A percentile compares a stretch with the other conserved stretches of the same genome.
Evolutionary conservation across 1,140 invertebrate species (phyloP).

Genomic region (Solenopsis fugax): DNA sequence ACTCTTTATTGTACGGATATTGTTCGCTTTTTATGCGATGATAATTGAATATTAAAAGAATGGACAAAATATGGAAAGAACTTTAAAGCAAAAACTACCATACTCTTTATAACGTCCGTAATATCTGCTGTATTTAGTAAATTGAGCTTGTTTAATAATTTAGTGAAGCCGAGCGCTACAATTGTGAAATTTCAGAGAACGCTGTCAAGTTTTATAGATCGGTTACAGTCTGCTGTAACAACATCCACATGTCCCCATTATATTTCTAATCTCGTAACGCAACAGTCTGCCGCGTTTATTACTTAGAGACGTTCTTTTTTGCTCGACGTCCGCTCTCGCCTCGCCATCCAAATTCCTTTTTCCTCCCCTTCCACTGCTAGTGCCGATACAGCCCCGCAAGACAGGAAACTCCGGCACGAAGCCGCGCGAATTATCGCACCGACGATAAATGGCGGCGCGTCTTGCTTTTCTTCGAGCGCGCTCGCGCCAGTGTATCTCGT

Average conservation of each 20-base stretch:
- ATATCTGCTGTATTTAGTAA: not conserved
- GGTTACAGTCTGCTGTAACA: not conserved
- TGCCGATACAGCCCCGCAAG: conserved; percentile 55
- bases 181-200: not conserved
- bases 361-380: conserved; percentile 40
- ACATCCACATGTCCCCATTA: not conserved
- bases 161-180: not conserved
- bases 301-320: conserved; percentile 12
- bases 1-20: not conserved
- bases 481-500: conserved; percentile 74
- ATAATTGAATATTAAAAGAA: not conserved
- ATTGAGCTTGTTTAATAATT: not conserved
- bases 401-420: conserved; percentile 72
- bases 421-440: conserved; percentile 73
- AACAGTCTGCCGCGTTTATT: not conserved
- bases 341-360: conserved; percentile 54
- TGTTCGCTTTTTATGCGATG: not conserved
- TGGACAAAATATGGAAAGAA: not conserved
- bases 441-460: conserved; percentile 75
- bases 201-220: not conserved
- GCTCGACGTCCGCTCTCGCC: not conserved
- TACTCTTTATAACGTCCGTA: not conserved
- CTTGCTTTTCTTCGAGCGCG: conserved; percentile 74
- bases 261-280: not conserved
- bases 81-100: not conserved